A percentile compares a stretch with the other conserved stretches of the same genome.
phyloP scores from a whole-genome alignment of 2,888 invertebrate species.

The Ametastegia equiseti region DNA sequence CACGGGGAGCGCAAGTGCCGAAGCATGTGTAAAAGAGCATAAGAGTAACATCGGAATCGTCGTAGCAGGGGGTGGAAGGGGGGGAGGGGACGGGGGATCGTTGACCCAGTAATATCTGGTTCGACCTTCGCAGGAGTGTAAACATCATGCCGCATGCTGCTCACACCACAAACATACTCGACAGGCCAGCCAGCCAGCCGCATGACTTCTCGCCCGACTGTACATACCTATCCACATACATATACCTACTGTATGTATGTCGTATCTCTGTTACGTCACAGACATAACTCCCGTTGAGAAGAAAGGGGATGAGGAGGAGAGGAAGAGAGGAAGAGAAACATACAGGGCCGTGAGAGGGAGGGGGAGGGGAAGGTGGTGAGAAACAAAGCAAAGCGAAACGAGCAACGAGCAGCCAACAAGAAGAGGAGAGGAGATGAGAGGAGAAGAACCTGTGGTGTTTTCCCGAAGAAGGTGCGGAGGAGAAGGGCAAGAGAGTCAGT shows the following conservation, averaged over 20 bases:
- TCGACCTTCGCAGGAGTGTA: constrained; percentile 51
- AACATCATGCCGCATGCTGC: constrained; percentile 41
- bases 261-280: constrained; percentile 65
- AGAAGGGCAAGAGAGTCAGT: constrained; percentile 31
- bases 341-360: not conserved
- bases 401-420: not conserved
- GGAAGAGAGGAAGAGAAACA: not conserved
- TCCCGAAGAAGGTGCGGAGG: constrained; percentile 49
- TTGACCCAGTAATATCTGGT: constrained; percentile 64
- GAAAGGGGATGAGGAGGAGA: constrained; percentile 23
- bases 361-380: not conserved
- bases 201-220: constrained; percentile 48
- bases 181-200: too few species aligned
- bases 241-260: too few species aligned
- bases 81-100: too few species aligned
- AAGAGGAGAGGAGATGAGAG: constrained; percentile 70
- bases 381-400: constrained; percentile 39
- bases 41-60: too few species aligned
- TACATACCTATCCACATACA: not conserved
- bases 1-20: too few species aligned
- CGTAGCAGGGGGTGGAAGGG: too few species aligned
- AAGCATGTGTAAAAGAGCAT: too few species aligned
- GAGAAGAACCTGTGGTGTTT: constrained; percentile 70
- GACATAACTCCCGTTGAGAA: constrained; percentile 72
- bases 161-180: constrained; percentile 47